A percentile compares a stretch with the other conserved stretches of the same genome.
These are phyloP conservation scores for Tenualosa ilisha DNA, from an alignment of 2,797 vertebrate genomes.

Conservation along the genomic window DNA sequence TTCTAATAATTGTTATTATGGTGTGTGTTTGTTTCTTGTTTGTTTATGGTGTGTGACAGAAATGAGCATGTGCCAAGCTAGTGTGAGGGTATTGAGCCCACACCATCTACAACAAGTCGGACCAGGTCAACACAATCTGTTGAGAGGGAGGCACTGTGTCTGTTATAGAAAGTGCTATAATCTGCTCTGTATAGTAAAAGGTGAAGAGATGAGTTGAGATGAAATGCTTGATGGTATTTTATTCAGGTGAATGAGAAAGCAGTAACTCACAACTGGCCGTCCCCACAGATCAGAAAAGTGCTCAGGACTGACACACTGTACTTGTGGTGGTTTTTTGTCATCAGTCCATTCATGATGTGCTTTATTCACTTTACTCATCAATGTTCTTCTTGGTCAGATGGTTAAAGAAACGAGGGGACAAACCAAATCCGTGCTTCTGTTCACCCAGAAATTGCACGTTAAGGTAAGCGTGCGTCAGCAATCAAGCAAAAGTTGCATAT, in stretches of 20 bases:
- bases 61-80: conserved; percentile 42
- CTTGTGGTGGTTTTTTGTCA: neutral
- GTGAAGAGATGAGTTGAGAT: neutral
- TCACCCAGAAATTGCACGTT: neutral
- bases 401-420: neutral
- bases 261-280: neutral
- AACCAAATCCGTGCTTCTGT: neutral
- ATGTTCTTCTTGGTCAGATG: neutral
- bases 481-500: neutral
- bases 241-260: neutral
- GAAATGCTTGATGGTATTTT: neutral
- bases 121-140: neutral
- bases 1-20: neutral
- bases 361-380: neutral
- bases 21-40: neutral
- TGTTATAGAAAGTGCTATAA: neutral
- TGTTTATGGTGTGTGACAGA: conserved; percentile 36
- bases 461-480: neutral
- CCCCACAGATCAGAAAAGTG: no score
- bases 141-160: neutral
- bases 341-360: neutral
- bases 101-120: conserved; percentile 44
- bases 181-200: neutral
- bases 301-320: neutral
- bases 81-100: conserved; percentile 44